Evolutionary conservation across 2,797 vertebrate species (phyloP), one percentile per base, ranked within the genome.

Genomic region (Oreochromis mossambicus): DNA sequence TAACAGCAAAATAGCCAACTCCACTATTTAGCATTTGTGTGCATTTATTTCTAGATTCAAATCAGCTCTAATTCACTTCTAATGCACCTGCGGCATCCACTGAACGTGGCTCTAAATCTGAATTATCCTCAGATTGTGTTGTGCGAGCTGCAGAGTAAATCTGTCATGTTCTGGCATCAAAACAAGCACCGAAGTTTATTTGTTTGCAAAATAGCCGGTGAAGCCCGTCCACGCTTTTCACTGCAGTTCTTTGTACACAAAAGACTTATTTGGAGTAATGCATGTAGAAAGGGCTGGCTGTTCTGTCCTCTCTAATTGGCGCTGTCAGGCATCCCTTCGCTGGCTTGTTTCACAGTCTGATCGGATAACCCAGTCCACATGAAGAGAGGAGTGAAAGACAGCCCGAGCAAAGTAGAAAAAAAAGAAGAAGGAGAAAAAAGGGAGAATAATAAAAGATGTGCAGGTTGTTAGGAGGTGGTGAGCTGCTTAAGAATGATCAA

Each of bases 281-380:
- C 87, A 77, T 82, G 88, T 85, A 86, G 86, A 92, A 89, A 88
- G 90, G 87, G 55, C 82, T 86, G 54, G 43, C 73, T 68, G 87
- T 26, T 83, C 90, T 94, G 91, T 94, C 90, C 91, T 80, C 80
- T 84, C 86, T 95, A 95, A 95, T 93, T 92, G 93, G 78, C 54
- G 9, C 86, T 93, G 93, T 95, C 95, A 95, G 93, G 85, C 86
- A 70, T 91, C 86, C 86, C 88, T 89, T 92, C 46, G 36, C 82
- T 19, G 86, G 78, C 88, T 87, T 91, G 84, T 92, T 92, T 91
- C 88, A 81, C 90, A 87, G 92, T 95, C 94, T 93, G 87, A 93
- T 89, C 90, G 41, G 91, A 93, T 92, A 91, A 92, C 79, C 61
- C 84, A 68, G 91, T 92, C 92, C 90, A 91, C 85, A 80, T 80